Evolutionary conservation across 2,113 vertebrate species (phyloP).

Genomic region (Tenebrosternarchus preto): DNA sequence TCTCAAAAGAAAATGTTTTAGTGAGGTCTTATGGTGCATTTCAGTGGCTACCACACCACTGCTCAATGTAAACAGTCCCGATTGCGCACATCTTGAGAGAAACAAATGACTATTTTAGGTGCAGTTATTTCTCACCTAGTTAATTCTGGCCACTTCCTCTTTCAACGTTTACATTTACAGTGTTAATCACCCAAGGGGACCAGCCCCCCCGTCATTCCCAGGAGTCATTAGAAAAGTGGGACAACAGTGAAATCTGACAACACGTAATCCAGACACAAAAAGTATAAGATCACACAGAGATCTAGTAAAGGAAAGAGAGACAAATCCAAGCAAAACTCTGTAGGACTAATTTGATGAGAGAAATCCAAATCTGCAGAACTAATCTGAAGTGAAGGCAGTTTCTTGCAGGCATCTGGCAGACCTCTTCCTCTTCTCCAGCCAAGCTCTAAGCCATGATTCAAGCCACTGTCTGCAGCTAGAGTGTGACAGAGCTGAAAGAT

Average conservation of each 20-base stretch:
- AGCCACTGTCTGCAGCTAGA: neutral
- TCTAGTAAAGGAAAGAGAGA: neutral
- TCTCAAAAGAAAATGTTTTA: neutral
- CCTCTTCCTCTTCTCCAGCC: neutral
- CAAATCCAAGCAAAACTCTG: too few relatives aligned
- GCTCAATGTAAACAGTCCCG: slow-evolving; percentile 25
- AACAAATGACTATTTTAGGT: slow-evolving; percentile 37
- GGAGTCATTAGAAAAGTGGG: neutral
- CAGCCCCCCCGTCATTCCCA: neutral
- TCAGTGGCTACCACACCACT: slow-evolving; percentile 5
- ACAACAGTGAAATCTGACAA: neutral
- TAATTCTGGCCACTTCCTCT: neutral
- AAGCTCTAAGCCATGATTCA: neutral
- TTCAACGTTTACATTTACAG: neutral
- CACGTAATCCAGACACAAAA: neutral
- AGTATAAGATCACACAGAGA: neutral
- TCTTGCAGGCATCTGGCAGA: neutral
- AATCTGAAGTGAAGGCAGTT: slow-evolving; percentile 3
- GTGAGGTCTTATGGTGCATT: neutral
- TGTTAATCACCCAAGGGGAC: neutral
- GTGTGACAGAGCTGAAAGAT: slow-evolving; percentile 4
- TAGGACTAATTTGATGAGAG: neutral
- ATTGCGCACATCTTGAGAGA: slow-evolving; percentile 6
- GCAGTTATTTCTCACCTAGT: slow-evolving; percentile 13
- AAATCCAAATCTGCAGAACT: neutral